Percentiles rank a stretch among this genome's conserved stretches.
phyloP scores from a whole-genome alignment of 2,888 invertebrate genomes.

The Drosophila helvetica region DNA sequence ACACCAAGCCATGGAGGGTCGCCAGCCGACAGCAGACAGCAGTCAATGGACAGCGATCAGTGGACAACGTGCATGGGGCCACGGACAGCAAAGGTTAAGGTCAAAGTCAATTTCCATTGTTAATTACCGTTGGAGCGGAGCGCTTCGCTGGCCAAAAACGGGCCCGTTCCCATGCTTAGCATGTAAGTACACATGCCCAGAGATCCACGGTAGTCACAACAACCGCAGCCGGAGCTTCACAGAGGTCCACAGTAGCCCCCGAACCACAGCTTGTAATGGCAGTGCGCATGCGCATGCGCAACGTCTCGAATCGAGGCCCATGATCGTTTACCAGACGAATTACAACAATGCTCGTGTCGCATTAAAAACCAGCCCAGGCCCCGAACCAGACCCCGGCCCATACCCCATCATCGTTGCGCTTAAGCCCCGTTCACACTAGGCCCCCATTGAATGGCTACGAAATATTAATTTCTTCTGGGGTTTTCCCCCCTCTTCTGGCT shows the following conservation, averaged over 20 bases:
- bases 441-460: slow-evolving; percentile 17
- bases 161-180: slow-evolving; percentile 59
- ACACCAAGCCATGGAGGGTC: slow-evolving; percentile 24
- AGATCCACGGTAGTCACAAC: background rate
- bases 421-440: slow-evolving; percentile 23
- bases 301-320: slow-evolving; percentile 44
- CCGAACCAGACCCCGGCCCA: background rate
- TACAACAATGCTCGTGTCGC: slow-evolving; percentile 49
- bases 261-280: slow-evolving; percentile 29
- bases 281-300: slow-evolving; percentile 43
- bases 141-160: slow-evolving; percentile 6
- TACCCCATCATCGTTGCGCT: background rate
- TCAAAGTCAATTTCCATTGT: slow-evolving; percentile 78
- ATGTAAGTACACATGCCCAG: slow-evolving; percentile 28
- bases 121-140: slow-evolving; percentile 64
- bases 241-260: slow-evolving; percentile 21
- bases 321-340: slow-evolving; percentile 39
- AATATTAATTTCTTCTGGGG: slow-evolving; percentile 15
- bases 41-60: slow-evolving; percentile 41
- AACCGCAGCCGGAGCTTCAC: background rate
- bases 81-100: slow-evolving; percentile 68
- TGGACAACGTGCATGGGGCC: slow-evolving; percentile 10
- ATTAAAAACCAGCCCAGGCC: slow-evolving; percentile 28
- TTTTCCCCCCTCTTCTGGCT: slow-evolving; percentile 16
- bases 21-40: background rate